Evolutionary conservation across 2,888 invertebrate genomes (phyloP), one percentile per base, ranked within the genome.

Genomic region (Drosophila robusta): DNA sequence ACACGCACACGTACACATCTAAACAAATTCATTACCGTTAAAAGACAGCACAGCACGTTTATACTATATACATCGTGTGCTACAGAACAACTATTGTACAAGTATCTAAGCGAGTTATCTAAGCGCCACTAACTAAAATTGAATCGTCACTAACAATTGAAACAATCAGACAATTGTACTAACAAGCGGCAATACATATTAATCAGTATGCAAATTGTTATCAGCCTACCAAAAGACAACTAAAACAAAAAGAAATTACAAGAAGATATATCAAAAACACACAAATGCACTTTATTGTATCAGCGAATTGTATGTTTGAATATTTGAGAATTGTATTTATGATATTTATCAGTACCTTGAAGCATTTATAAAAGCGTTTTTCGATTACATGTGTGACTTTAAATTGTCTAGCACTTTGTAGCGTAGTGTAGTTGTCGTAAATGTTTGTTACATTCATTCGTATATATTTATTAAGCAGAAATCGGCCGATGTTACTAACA

Each of bases 301-400:
- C 70, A 73, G 64, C 63, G 32, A 70, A 68, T 80, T 68, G 46
- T 45, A 70, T 56, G 56, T 74, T 75, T 62, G 18, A 69, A 57
- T 45, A 63, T 60, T 71, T 67, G 51, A 66, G 16, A 69, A 75
- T 71, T 74, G 55, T 63, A 75, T 70, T 77, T 58, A 52, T 57
- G 46, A 70, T 56, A 75, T 52, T 65, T 55, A 75, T 66, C 56
- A 72, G 82, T 81, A 85, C 79, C 85, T 81, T 75, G 22, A 70
- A 71, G 69, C 76, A 87, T 75, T 87, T 75, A 87, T 63, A 75
- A 56, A 70, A 70, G 55, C 36, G 41, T 71, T 75, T 49, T 65
- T 74, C 62, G 52, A 70, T 60, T 46, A 61, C 38, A 54, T 57
- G 49, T 63, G 14, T 66, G 44, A 65, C 50, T 47, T 24, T 6